Evolutionary conservation across 2,113 vertebrate genomes (phyloP).

Genomic region (Rhinoderma darwinii): DNA sequence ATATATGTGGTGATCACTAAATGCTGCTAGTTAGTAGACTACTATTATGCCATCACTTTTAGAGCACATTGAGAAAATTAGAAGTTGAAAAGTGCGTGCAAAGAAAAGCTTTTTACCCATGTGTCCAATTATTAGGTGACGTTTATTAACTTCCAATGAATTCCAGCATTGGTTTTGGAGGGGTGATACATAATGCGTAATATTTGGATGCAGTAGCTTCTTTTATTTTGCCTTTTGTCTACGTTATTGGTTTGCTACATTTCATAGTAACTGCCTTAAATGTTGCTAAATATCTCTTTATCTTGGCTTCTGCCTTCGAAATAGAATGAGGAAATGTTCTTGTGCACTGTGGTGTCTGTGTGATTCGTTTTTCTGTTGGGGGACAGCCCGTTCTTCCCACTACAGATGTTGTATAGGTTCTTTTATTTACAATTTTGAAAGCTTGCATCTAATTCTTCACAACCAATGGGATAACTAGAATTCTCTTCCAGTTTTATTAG

Average conservation of each 20-base stretch:
- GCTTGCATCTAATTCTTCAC: not conserved
- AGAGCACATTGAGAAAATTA: not conserved
- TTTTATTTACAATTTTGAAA: not conserved
- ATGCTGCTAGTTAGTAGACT: no score
- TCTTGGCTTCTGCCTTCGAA: not conserved
- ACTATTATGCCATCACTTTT: not conserved
- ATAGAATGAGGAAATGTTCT: not conserved
- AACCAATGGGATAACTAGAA: not conserved
- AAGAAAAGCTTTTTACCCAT: no score
- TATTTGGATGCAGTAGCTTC: not conserved
- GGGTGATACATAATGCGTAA: not conserved
- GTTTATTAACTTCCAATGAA: no score
- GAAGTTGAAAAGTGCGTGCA: not conserved
- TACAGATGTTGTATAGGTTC: not conserved
- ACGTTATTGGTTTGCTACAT: conserved; percentile 4
- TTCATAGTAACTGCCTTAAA: conserved; percentile 14
- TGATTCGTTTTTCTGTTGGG: not conserved
- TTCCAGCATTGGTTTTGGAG: not conserved
- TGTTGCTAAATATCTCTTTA: conserved; percentile 13
- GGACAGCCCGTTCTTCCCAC: not conserved
- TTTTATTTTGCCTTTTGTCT: not conserved
- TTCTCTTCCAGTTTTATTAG: not conserved
- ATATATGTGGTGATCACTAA: no score
- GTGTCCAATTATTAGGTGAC: no score
- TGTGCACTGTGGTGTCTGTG: not conserved